Conservation (phyloP, 2,113 vertebrate species). For the Murina feae region DNA sequence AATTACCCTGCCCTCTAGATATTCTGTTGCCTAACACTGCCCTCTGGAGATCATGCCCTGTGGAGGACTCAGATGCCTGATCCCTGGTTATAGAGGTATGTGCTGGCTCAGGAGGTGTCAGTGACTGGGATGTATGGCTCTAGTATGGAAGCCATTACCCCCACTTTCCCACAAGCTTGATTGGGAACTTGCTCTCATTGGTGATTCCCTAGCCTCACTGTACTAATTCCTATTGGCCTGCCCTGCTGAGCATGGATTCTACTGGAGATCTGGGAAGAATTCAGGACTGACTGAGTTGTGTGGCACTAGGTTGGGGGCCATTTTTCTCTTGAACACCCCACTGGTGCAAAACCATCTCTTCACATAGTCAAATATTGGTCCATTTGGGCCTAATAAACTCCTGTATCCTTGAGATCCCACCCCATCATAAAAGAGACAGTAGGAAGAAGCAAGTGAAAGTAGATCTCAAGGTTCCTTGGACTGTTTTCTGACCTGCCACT, state of each 20-base stretch:
- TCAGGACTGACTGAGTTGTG: neutral
- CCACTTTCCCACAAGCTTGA: neutral
- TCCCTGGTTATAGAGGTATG: neutral
- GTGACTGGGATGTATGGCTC: neutral
- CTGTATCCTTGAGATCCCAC: neutral
- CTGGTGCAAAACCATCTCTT: neutral
- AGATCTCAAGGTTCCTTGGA: neutral
- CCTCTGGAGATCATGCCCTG: neutral
- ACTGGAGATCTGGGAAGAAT: neutral
- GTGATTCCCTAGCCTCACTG: neutral
- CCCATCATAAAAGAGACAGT: neutral
- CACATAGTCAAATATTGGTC: neutral
- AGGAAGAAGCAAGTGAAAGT: neutral
- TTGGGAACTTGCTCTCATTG: neutral
- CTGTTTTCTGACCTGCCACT: neutral
- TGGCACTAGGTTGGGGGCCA: neutral
- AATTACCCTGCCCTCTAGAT: neutral
- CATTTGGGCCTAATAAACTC: neutral
- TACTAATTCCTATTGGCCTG: neutral
- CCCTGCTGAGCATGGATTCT: neutral
- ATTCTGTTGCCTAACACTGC: neutral
- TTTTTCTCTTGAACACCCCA: neutral
- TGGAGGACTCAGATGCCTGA: neutral
- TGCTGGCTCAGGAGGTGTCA: neutral
- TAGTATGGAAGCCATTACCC: neutral